These are phyloP conservation scores for Tipula helvola DNA, from an alignment of 2,888 invertebrate species.

Conservation along the genomic window DNA sequence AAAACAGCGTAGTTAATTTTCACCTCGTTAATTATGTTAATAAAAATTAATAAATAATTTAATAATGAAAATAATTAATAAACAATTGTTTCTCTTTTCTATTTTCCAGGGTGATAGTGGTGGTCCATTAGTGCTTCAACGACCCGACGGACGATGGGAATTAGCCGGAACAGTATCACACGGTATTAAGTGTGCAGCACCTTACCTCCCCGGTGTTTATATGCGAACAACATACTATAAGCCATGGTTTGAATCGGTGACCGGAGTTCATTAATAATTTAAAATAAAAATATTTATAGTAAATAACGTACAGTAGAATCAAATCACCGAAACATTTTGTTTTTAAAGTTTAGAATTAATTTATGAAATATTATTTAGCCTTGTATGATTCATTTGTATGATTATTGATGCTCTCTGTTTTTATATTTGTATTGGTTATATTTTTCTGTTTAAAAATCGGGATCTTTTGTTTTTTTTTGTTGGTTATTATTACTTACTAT, in stretches of 20 bases:
- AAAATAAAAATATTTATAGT: neutral
- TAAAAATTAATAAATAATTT: neutral
- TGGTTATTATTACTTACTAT: neutral
- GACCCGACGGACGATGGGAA: constrained; percentile 75
- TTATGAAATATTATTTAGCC: neutral
- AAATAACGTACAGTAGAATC: neutral
- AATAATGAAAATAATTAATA: neutral
- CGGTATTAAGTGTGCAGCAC: constrained; percentile 89
- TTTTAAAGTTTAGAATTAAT: neutral
- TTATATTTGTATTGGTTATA: neutral
- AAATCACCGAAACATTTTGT: neutral
- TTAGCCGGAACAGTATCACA: constrained; percentile 86
- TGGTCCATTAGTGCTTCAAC: constrained; percentile 73
- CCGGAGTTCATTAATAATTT: constrained; percentile 50
- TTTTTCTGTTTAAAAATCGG: neutral
- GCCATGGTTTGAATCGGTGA: constrained; percentile 78
- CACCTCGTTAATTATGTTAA: neutral
- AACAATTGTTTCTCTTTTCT: neutral
- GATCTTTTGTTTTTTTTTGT: neutral
- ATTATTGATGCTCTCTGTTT: neutral
- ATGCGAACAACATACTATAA: constrained; percentile 88
- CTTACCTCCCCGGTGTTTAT: constrained; percentile 84
- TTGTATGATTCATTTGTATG: neutral
- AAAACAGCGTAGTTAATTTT: too few relatives aligned
- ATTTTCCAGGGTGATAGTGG: constrained; percentile 74